A percentile compares a stretch with the other conserved stretches of the same genome.
These are phyloP conservation scores for Mamestra configurata DNA, from an alignment of 1,140 invertebrate species.

Conservation along the genomic window DNA sequence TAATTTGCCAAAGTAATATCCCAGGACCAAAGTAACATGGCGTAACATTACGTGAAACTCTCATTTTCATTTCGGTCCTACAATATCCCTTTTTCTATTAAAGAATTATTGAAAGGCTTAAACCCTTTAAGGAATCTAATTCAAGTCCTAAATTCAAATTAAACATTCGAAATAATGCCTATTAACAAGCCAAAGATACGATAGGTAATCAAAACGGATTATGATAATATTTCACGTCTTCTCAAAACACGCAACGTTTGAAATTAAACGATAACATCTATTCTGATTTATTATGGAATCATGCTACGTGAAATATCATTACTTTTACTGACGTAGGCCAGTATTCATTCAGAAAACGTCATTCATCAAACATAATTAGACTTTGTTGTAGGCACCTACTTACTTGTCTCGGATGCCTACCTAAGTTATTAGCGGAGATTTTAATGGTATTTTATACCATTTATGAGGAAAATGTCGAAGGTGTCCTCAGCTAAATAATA, in stretches of 20 bases:
- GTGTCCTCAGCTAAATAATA: too few species aligned
- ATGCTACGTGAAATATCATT: neutral
- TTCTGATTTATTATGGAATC: neutral
- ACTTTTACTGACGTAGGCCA: neutral
- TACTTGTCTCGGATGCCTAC: too few species aligned
- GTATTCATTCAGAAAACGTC: too few species aligned
- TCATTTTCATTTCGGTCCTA: neutral
- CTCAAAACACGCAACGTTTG: neutral
- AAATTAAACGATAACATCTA: constrained; percentile 24
- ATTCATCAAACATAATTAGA: neutral
- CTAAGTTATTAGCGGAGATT: too few species aligned
- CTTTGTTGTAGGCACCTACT: neutral
- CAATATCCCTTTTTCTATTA: neutral
- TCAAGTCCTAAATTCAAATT: constrained; percentile 18
- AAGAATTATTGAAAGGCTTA: neutral
- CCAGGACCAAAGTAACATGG: too few species aligned
- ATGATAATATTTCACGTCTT: constrained; percentile 29
- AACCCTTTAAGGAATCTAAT: constrained; percentile 16
- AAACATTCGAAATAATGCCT: neutral
- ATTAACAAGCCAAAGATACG: constrained; percentile 7
- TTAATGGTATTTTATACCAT: too few species aligned
- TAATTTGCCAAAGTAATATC: too few species aligned
- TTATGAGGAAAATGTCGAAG: too few species aligned
- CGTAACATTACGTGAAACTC: too few species aligned
- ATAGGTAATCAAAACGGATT: constrained; percentile 18